These are phyloP conservation scores for Dendrolimus pini DNA, from an alignment of 2,888 invertebrate genomes.

Conservation along the genomic window DNA sequence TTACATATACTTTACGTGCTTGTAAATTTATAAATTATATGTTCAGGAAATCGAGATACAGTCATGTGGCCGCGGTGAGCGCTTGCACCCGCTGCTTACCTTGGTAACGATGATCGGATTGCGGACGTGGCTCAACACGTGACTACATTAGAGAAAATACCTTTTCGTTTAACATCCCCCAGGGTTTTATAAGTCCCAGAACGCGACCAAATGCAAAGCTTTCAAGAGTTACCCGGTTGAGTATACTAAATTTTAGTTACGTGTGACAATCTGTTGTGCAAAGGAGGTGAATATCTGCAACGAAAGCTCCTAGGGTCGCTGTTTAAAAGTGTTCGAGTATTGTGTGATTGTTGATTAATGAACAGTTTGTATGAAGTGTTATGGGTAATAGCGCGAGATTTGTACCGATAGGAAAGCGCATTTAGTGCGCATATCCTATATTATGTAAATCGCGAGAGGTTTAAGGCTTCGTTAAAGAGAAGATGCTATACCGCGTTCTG, in stretches of 20 bases:
- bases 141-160: constrained; percentile 40
- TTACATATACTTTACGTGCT: no score
- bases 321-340: constrained; percentile 35
- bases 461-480: no score
- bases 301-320: constrained; percentile 37
- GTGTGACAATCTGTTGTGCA: constrained; percentile 7
- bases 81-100: constrained; percentile 32
- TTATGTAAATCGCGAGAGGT: no score
- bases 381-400: constrained; percentile 15
- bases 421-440: no score
- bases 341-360: constrained; percentile 23
- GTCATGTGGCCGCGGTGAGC: constrained; percentile 75
- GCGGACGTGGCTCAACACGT: constrained; percentile 45
- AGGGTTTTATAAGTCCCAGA: constrained; percentile 14
- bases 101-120: constrained; percentile 33
- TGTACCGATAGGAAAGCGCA: no score
- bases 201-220: constrained; percentile 11
- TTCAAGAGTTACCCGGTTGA: constrained; percentile 3
- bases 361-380: constrained; percentile 35
- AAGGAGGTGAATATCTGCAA: constrained; percentile 13
- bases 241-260: no score
- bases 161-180: constrained; percentile 13
- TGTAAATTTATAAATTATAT: neutral
- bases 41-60: constrained; percentile 81
- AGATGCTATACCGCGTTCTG: no score